phyloP scores from a whole-genome alignment of 2,888 invertebrate species.

The Spilosoma lubricipeda region DNA sequence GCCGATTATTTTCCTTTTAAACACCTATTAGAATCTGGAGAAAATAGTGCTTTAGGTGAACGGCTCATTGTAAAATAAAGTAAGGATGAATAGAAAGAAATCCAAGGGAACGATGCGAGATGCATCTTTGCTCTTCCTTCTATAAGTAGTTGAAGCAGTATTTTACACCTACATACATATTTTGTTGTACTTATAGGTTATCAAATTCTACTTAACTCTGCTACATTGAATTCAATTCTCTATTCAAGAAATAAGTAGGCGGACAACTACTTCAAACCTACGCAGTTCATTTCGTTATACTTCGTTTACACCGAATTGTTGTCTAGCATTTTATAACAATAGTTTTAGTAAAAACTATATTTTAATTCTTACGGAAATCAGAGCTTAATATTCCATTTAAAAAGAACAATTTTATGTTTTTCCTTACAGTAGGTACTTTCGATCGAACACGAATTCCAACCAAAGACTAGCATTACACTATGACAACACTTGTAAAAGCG shows the following conservation, averaged over 20 bases:
- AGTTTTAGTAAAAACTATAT: no score
- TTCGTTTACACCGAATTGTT: no score
- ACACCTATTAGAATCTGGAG: not conserved
- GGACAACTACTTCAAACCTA: not conserved
- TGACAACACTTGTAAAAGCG: not conserved
- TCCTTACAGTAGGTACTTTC: no score
- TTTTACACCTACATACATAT: not conserved
- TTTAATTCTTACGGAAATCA: no score
- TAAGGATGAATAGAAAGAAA: no score
- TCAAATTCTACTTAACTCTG: not conserved
- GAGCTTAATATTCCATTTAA: no score
- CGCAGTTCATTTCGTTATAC: not conserved
- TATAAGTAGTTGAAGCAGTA: no score
- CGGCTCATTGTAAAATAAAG: not conserved
- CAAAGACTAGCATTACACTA: not conserved
- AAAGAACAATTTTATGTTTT: no score
- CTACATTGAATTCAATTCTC: not conserved
- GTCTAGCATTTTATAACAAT: no score
- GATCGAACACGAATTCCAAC: not conserved
- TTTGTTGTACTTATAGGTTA: not conserved
- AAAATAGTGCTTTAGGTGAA: not conserved
- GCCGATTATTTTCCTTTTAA: not conserved
- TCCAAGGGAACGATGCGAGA: no score
- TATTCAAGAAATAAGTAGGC: not conserved
- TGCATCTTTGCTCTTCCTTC: no score